Percentiles rank a stretch among this genome's conserved stretches.
Evolutionary conservation across 2,888 invertebrate species (phyloP).

Genomic region (Melitaea athalia): DNA sequence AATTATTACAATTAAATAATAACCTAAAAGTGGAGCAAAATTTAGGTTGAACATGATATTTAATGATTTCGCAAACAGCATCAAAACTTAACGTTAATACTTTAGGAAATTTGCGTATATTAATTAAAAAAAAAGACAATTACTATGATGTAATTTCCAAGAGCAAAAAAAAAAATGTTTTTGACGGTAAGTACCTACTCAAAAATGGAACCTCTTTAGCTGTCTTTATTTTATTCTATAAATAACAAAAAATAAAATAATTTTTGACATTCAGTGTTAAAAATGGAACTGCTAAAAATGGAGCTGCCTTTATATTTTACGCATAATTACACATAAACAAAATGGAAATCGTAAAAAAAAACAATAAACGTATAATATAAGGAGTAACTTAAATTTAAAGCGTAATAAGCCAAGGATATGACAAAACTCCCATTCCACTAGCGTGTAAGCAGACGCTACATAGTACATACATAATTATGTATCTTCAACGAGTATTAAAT

Average conservation of each 20-base stretch:
- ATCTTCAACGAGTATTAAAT: conserved; percentile 78
- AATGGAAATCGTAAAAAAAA: conserved; percentile 20
- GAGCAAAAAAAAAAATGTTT: neutral
- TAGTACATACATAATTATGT: conserved; percentile 54
- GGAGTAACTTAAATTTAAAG: conserved; percentile 14
- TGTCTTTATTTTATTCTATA: neutral
- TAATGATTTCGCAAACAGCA: conserved; percentile 43
- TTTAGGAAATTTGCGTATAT: neutral
- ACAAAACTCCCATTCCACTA: conserved; percentile 25
- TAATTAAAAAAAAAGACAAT: neutral
- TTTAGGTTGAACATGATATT: conserved; percentile 12
- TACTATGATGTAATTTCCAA: neutral
- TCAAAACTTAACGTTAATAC: conserved; percentile 6
- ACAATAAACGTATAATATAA: conserved; percentile 4
- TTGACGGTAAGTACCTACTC: neutral
- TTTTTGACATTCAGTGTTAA: no score
- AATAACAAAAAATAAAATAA: no score
- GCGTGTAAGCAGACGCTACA: conserved; percentile 50
- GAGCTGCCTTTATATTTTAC: neutral
- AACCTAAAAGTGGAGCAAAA: neutral
- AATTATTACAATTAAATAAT: conserved; percentile 10
- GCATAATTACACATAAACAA: conserved; percentile 31
- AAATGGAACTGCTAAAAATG: no score
- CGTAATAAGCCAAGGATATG: conserved; percentile 16
- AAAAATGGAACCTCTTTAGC: neutral